Percentiles rank a stretch among this genome's conserved stretches.
These are phyloP conservation scores for Falco concolor DNA, from an alignment of 2,797 vertebrate species.

Conservation along the genomic window DNA sequence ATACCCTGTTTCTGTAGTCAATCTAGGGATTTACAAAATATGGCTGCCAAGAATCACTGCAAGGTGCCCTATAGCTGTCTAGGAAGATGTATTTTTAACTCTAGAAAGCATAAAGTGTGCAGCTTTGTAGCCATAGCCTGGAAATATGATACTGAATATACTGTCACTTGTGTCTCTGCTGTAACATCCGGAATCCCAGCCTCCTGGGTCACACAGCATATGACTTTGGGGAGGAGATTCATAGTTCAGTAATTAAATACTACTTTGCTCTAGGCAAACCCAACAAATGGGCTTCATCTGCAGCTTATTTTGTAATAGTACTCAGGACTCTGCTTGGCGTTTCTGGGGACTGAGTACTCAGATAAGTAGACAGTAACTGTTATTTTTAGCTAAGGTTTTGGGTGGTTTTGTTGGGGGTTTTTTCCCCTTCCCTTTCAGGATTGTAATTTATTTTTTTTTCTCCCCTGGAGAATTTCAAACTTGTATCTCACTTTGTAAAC, in stretches of 20 bases:
- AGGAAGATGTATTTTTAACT: not conserved
- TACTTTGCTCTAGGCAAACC: constrained; percentile 46
- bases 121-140: not conserved
- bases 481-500: constrained; percentile 50
- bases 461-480: constrained; percentile 52
- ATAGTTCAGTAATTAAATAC: constrained; percentile 45
- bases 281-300: constrained; percentile 44
- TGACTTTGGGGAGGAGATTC: constrained; percentile 20
- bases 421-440: not conserved
- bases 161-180: not conserved
- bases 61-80: not conserved
- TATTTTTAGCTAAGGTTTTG: constrained; percentile 38
- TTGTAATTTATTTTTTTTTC: not conserved
- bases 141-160: not conserved
- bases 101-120: not conserved
- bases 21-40: not conserved
- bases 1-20: not conserved
- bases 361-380: constrained; percentile 9
- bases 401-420: not conserved
- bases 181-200: constrained; percentile 13
- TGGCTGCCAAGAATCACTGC: not conserved
- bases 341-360: not conserved
- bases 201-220: not conserved
- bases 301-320: constrained; percentile 5
- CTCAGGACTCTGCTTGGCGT: not conserved